A percentile compares a stretch with the other conserved stretches of the same genome.
phyloP scores from a whole-genome alignment of 2,113 vertebrate genomes.

The Xenopus tropicalis region DNA sequence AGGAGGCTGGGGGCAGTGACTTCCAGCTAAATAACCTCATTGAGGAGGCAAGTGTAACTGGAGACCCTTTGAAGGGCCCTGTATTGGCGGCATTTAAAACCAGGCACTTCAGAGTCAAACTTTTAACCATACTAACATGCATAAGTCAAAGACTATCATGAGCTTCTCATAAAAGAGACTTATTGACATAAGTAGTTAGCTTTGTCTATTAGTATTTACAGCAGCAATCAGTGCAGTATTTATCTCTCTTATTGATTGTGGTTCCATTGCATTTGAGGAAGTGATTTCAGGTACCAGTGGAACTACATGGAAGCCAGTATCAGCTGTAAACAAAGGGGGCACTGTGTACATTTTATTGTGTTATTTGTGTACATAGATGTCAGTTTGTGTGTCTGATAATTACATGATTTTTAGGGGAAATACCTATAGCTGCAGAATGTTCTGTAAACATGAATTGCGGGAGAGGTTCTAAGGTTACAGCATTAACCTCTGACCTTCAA shows the following conservation, averaged over 20 bases:
- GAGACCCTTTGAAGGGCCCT: slow-evolving; percentile 6
- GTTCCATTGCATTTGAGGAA: background rate
- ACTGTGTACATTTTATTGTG: background rate
- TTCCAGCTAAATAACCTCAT: slow-evolving; percentile 31
- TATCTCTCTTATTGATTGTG: background rate
- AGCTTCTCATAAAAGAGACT: no score
- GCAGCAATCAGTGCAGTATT: background rate
- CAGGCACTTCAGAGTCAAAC: background rate
- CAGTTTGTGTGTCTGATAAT: slow-evolving; percentile 2
- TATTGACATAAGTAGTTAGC: background rate
- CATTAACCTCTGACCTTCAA: slow-evolving; percentile 37
- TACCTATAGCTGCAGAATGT: slow-evolving; percentile 19
- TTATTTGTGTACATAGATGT: slow-evolving; percentile 1
- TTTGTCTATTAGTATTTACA: background rate
- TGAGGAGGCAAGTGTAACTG: slow-evolving; percentile 22
- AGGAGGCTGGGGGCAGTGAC: slow-evolving; percentile 9
- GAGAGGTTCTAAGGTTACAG: slow-evolving; percentile 29
- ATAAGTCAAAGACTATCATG: no score
- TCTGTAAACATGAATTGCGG: background rate
- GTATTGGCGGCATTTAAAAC: background rate
- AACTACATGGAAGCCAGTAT: background rate
- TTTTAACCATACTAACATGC: no score
- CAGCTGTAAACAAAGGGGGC: background rate
- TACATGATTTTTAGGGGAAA: slow-evolving; percentile 13
- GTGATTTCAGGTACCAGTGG: background rate